Evolutionary conservation across 2,113 vertebrate genomes (phyloP), one percentile per base, ranked within the genome.

Genomic region (Sturnus vulgaris): DNA sequence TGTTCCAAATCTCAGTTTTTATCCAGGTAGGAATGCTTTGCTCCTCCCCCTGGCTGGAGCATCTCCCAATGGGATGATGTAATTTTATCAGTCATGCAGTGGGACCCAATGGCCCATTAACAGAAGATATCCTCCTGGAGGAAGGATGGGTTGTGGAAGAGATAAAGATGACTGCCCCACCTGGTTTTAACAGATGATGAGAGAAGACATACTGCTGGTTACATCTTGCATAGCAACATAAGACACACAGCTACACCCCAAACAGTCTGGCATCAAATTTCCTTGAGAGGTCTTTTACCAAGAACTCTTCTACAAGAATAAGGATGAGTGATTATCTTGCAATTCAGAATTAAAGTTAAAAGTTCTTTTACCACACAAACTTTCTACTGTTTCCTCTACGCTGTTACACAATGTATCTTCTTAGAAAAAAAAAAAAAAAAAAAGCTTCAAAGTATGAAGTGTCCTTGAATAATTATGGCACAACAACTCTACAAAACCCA

Each of bases 221-320:
- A 52, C 50, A 30, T 30, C 50, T 30, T 52, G 27, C 50, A 52
- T 18, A 18, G 16, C 50, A 28, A 30, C 9, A 16, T 52, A 52
- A 16, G 50, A 52, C 22, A 46, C 39, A 50, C 0, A 2, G 9
- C 8, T 39, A 7, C 0, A 8, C 1, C 6, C 24, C 16, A 39
- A 12, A 5, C 37, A 44, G 3, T 9, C 10, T 12, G 12, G 8
- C 37, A 68, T 5, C 13, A 40, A 47, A 18, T 21, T 80, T 21
- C 13, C 30, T 37, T 2, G 3, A 59, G 21, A 52, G 1, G 2
- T 33, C 5, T 47, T 3, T 68, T 55, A 39, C 16, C 3, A 23
- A 39, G 57, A 71, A 8, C 5, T 60, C 7, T 84, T 33, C 61
- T 80, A 56, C 37, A 18, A 40, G 28, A 79, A 31, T 1, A 82